These are phyloP conservation scores for Sylvia borin DNA, from an alignment of 2,797 vertebrate species.

Conservation along the genomic window DNA sequence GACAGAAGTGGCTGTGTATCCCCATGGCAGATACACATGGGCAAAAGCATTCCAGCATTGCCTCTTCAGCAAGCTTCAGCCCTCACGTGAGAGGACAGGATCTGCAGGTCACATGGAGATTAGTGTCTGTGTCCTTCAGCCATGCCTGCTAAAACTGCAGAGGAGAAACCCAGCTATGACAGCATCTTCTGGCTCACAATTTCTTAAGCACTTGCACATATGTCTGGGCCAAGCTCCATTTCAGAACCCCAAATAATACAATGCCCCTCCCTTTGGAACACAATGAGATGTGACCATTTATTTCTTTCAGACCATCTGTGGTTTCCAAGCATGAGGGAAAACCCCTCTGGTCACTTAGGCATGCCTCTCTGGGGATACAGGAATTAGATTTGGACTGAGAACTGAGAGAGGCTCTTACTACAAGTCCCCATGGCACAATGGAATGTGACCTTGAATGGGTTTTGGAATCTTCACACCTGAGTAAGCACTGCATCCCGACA, in stretches of 20 bases:
- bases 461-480: constrained; percentile 31
- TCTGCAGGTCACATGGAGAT: constrained; percentile 49
- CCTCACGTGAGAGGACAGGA: constrained; percentile 42
- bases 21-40: constrained; percentile 38
- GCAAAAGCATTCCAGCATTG: constrained; percentile 30
- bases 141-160: constrained; percentile 20
- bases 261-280: neutral
- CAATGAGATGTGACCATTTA: neutral
- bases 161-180: constrained; percentile 1
- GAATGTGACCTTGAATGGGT: neutral
- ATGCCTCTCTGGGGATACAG: rapidly evolving
- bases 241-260: neutral
- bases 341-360: rapidly evolving
- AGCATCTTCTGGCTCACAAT: neutral
- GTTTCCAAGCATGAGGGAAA: neutral
- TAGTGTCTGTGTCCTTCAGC: neutral
- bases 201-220: neutral
- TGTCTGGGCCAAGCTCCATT: neutral
- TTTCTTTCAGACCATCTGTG: neutral
- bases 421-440: neutral
- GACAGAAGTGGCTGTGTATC: constrained; percentile 6
- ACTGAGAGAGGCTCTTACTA: neutral
- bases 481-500: neutral
- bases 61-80: constrained; percentile 55
- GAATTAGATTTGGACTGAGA: neutral